phyloP scores from a whole-genome alignment of 1,140 invertebrate genomes.

The Hycleus cichorii region DNA sequence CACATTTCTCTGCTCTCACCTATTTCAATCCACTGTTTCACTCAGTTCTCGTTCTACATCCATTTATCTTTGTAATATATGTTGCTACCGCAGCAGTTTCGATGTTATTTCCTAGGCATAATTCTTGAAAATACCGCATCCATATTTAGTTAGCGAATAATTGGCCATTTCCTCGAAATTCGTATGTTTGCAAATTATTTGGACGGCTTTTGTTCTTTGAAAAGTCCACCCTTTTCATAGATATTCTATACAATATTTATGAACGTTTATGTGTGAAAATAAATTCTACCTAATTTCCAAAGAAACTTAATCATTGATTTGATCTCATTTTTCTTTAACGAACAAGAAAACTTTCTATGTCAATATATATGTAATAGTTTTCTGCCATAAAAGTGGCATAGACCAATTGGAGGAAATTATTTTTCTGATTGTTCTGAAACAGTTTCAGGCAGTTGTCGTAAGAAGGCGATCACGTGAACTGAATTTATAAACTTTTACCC shows the following conservation, averaged over 20 bases:
- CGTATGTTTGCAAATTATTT: slow-evolving; percentile 6
- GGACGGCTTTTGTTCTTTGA: slow-evolving; percentile 8
- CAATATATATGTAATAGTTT: not conserved
- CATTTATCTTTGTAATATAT: slow-evolving; percentile 25
- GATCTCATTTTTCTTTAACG: no score
- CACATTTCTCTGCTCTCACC: slow-evolving; percentile 25
- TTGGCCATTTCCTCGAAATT: slow-evolving; percentile 8
- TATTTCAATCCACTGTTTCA: slow-evolving; percentile 23
- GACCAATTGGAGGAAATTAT: slow-evolving; percentile 8
- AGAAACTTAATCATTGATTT: no score
- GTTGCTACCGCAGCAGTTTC: slow-evolving; percentile 16
- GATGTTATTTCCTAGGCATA: slow-evolving; percentile 17
- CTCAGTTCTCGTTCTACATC: slow-evolving; percentile 16
- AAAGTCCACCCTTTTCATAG: slow-evolving; percentile 4
- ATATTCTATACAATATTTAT: slow-evolving; percentile 1
- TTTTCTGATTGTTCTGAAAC: slow-evolving; percentile 13
- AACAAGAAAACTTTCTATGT: no score
- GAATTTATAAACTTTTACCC: slow-evolving; percentile 9
- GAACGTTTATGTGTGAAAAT: slow-evolving; percentile 1
- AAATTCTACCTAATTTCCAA: no score
- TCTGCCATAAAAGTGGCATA: not conserved
- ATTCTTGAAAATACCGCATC: slow-evolving; percentile 15
- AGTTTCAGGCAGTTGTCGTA: slow-evolving; percentile 5
- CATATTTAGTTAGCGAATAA: slow-evolving; percentile 13
- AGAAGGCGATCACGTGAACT: slow-evolving; percentile 7